These are phyloP conservation scores for Maccullochella peelii DNA, from an alignment of 2,113 vertebrate species.

Conservation along the genomic window DNA sequence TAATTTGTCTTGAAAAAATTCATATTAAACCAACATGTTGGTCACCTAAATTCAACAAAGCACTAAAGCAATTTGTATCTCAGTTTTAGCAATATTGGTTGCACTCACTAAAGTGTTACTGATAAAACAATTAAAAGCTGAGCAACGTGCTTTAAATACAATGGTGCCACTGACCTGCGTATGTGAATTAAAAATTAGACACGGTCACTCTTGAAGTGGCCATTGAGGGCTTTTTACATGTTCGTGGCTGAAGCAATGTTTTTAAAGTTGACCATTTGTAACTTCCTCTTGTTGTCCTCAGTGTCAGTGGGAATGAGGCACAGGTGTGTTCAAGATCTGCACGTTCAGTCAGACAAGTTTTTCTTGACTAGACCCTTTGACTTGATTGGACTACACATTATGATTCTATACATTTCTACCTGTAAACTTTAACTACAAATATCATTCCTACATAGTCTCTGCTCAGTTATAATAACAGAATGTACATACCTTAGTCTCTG, in stretches of 20 bases:
- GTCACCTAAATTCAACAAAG: background rate
- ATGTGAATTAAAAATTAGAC: background rate
- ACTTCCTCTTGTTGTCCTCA: background rate
- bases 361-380: constrained; percentile 53
- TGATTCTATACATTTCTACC: background rate
- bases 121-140: background rate
- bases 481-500: constrained; percentile 61
- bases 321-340: constrained; percentile 1
- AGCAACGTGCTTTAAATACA: background rate
- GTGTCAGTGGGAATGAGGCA: too few species aligned
- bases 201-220: background rate
- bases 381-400: background rate
- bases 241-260: background rate
- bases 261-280: background rate
- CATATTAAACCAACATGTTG: background rate
- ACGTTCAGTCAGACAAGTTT: constrained; percentile 68
- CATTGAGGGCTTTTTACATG: background rate
- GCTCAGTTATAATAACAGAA: background rate
- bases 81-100: background rate
- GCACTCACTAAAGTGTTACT: background rate
- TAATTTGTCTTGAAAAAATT: constrained; percentile 70
- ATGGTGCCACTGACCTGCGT: background rate
- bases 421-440: background rate
- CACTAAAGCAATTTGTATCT: background rate
- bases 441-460: background rate